Conservation (phyloP, 2,888 invertebrate species). For the Stenolophus ochropezus region DNA sequence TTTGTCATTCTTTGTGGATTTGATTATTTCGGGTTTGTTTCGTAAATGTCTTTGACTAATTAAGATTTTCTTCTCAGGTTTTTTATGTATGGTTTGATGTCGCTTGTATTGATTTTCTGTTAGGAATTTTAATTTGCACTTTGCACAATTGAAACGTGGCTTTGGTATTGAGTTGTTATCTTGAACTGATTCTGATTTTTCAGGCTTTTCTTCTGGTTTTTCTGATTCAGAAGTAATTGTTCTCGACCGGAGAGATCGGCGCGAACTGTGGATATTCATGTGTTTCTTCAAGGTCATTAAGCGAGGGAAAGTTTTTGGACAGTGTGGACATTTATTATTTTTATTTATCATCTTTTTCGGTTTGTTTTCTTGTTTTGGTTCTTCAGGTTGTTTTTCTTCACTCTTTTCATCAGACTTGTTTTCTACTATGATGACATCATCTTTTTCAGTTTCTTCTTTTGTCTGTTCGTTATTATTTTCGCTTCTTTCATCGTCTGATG, state of each 20-base stretch:
- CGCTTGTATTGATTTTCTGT: slow-evolving; percentile 51
- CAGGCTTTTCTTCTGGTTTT: slow-evolving; percentile 62
- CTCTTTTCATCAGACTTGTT: neutral
- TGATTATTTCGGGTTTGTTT: slow-evolving; percentile 64
- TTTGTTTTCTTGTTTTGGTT: no score
- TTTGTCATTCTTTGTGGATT: slow-evolving; percentile 63
- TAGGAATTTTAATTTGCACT: slow-evolving; percentile 54
- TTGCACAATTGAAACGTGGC: slow-evolving; percentile 31
- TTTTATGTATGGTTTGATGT: slow-evolving; percentile 60
- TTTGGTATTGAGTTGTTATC: neutral
- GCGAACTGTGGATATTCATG: slow-evolving; percentile 68
- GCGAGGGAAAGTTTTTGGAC: slow-evolving; percentile 71
- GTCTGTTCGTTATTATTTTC: slow-evolving; percentile 3
- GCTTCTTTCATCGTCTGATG: neutral
- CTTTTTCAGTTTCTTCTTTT: slow-evolving; percentile 10
- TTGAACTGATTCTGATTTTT: slow-evolving; percentile 49
- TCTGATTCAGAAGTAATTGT: slow-evolving; percentile 14
- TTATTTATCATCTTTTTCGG: slow-evolving; percentile 9
- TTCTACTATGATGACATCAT: neutral
- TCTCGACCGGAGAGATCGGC: slow-evolving; percentile 37
- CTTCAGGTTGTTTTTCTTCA: neutral
- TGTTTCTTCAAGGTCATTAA: slow-evolving; percentile 70
- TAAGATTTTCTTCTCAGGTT: slow-evolving; percentile 53
- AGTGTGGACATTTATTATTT: slow-evolving; percentile 67
- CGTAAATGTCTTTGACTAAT: slow-evolving; percentile 66